Evolutionary conservation across 2,113 vertebrate genomes (phyloP), one percentile per base, ranked within the genome.

Genomic region (Ancistrus triradiatus): DNA sequence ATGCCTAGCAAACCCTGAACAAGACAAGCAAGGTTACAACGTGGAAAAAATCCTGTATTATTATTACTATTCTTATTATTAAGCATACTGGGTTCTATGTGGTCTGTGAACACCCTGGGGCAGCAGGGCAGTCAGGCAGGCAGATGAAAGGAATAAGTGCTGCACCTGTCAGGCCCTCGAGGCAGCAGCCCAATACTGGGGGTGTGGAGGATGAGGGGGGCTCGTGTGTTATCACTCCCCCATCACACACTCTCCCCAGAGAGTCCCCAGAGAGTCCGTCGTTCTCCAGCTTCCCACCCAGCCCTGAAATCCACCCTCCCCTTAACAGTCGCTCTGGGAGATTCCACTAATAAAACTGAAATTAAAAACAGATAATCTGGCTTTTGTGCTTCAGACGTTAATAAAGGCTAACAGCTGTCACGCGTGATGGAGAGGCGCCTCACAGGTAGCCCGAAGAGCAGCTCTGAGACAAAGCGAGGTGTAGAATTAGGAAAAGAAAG

Each of bases 391-490:
- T 85, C 82, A 81, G 76, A 76, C 48, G 79, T 80, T 85, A 89
- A 87, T 85, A 85, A 87, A 82, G 82, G 82, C 72, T 60, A 83
- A 81, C 87, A 85, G 85, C 86, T 87, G 85, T 86, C 85, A 80
- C 79, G 78, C 67, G 73, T 73, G 73, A 76, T 74, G 66, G 22
- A 28, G 75, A 69, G 57, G 75, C 79, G 77, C 76, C 80, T 77
- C 81, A 43, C 73, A 40, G 76, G 74, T 77, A 66, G 77, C 58
- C 75, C 69, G 76, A 82, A 49, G 77, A 80, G 78, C 77, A 69
- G 70, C 69, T 67, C 59, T 62, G 70, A 63, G 79, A 80, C 71
- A 76, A 17, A 11, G 22, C 31, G 6, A 47, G 17, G 15, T 1
- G 7, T 9, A 59, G 15, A 31, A 28, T 43, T 3, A 43, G 17